These are phyloP conservation scores for Alethe diademata DNA, from an alignment of 2,113 vertebrate species.

Conservation along the genomic window DNA sequence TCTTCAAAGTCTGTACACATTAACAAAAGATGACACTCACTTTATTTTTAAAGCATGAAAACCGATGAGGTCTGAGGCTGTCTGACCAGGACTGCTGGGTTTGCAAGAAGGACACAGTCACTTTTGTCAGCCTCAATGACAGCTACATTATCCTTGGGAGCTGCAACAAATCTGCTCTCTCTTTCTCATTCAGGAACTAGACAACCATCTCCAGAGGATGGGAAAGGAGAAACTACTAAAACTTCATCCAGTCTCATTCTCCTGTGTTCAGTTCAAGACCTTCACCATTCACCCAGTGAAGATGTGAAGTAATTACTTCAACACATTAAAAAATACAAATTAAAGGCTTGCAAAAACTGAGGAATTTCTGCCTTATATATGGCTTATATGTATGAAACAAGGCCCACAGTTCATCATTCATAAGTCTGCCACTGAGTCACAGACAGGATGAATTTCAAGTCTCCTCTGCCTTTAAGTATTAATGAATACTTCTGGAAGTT, in stretches of 20 bases:
- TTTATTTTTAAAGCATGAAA: slow-evolving; percentile 34
- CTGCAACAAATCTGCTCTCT: neutral
- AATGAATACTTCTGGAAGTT: neutral
- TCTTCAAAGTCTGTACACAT: neutral
- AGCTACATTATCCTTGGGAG: neutral
- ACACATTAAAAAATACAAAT: neutral
- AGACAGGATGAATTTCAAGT: neutral
- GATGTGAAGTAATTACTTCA: neutral
- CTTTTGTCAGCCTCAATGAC: slow-evolving; percentile 23
- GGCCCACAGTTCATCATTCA: neutral
- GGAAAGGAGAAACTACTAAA: neutral
- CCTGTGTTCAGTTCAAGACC: neutral
- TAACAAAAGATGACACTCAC: slow-evolving; percentile 15
- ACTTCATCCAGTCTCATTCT: neutral
- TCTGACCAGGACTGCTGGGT: neutral
- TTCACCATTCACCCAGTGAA: neutral
- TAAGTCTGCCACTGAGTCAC: neutral
- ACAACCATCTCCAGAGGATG: neutral
- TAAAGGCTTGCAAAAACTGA: neutral
- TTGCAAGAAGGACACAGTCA: neutral
- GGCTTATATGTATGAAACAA: neutral
- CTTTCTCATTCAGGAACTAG: neutral
- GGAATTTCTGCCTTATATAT: neutral
- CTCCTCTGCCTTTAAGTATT: neutral
- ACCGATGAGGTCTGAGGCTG: neutral